Conservation (phyloP, 1,140 invertebrate genomes). For the Macrotrachela quadricornifera region DNA sequence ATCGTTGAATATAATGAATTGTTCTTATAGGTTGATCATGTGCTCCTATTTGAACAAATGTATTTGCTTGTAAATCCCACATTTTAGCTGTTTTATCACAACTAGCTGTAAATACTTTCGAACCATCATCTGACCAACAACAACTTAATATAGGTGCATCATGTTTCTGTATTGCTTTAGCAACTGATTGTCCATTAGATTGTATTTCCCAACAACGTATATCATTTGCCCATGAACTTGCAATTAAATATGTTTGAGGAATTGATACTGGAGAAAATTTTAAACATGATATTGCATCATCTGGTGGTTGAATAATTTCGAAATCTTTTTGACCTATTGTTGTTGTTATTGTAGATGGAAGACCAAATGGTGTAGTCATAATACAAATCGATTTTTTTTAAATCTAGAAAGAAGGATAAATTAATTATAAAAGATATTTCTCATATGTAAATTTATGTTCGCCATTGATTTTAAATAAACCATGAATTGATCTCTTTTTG, state of each 20-base stretch:
- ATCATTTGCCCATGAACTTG: slow-evolving; percentile 89
- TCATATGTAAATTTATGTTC: too few species aligned
- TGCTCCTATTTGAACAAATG: slow-evolving; percentile 72
- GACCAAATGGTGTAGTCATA: too few species aligned
- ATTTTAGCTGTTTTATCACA: slow-evolving; percentile 93
- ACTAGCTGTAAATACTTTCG: slow-evolving; percentile 86
- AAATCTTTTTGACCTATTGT: slow-evolving; percentile 23
- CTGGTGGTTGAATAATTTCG: slow-evolving; percentile 74
- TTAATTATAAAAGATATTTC: too few species aligned
- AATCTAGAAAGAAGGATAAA: too few species aligned
- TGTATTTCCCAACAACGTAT: slow-evolving; percentile 91
- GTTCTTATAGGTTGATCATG: slow-evolving; percentile 90
- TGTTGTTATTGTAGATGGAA: too few species aligned
- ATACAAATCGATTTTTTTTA: too few species aligned
- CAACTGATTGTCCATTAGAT: slow-evolving; percentile 65
- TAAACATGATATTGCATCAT: slow-evolving; percentile 78
- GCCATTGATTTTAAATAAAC: too few species aligned
- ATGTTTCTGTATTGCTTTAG: slow-evolving; percentile 87
- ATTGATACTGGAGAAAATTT: slow-evolving; percentile 70
- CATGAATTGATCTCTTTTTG: too few species aligned
- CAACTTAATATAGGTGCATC: slow-evolving; percentile 76
- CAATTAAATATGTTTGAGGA: slow-evolving; percentile 61
- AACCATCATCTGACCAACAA: slow-evolving; percentile 73
- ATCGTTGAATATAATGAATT: slow-evolving; percentile 87
- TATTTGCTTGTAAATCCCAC: slow-evolving; percentile 89